Evolutionary conservation across 2,888 invertebrate species (phyloP).

Genomic region (Stenoptilia bipunctidactyla): DNA sequence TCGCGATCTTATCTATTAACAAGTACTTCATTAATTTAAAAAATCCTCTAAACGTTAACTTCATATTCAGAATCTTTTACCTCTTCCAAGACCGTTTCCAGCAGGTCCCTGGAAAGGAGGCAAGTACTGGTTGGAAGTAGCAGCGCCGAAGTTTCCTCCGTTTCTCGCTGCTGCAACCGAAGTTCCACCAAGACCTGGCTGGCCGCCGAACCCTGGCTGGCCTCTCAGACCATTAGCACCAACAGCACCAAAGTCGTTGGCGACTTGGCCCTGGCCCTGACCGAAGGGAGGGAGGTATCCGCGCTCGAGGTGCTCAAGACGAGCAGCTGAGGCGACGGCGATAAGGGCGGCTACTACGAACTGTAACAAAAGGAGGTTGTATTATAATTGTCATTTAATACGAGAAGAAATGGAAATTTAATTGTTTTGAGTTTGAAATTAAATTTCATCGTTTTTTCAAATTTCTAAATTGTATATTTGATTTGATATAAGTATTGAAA

Average conservation of each 20-base stretch:
- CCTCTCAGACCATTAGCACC: slow-evolving; percentile 3
- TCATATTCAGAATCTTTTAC: slow-evolving; percentile 7
- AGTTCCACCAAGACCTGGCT: neutral
- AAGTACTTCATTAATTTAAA: slow-evolving; percentile 6
- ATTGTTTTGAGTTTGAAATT: neutral
- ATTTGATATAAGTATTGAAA: no score
- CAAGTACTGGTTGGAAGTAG: slow-evolving; percentile 51
- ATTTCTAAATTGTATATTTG: no score
- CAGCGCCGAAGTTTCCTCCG: slow-evolving; percentile 22
- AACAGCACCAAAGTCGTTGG: slow-evolving; percentile 10
- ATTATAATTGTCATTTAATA: no score
- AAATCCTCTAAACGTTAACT: slow-evolving; percentile 10
- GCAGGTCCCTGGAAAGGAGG: slow-evolving; percentile 29
- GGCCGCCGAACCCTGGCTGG: neutral
- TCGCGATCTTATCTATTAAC: slow-evolving; percentile 1
- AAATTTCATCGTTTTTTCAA: no score
- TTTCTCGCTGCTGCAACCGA: neutral
- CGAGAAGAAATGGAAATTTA: slow-evolving; percentile 1
- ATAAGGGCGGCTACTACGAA: slow-evolving; percentile 45
- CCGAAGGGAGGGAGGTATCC: slow-evolving; percentile 46
- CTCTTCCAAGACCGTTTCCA: neutral
- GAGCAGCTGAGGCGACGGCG: slow-evolving; percentile 43
- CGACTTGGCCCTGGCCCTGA: slow-evolving; percentile 10
- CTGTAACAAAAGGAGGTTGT: no score
- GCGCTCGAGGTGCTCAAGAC: slow-evolving; percentile 52